Conservation (phyloP, 2,113 vertebrate genomes). For the Saimiri boliviensis region DNA sequence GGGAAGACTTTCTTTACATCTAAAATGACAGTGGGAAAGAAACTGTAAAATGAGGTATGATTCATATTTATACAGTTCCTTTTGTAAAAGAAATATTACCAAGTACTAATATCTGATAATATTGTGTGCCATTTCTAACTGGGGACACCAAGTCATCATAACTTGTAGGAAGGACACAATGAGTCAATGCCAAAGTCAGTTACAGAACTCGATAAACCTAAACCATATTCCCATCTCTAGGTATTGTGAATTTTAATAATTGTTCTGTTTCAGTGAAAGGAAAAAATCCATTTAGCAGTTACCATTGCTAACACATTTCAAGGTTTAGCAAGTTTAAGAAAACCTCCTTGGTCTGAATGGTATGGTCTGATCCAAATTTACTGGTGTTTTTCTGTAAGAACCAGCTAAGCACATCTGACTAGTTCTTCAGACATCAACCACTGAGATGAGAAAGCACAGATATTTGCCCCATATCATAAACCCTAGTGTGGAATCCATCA, state of each 20-base stretch:
- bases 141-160: neutral
- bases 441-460: neutral
- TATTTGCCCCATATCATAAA: neutral
- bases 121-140: neutral
- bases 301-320: neutral
- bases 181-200: neutral
- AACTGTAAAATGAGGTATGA: neutral
- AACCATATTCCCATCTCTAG: neutral
- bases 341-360: neutral
- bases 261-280: neutral
- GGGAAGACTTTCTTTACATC: neutral
- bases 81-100: neutral
- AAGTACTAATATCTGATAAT: neutral
- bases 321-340: neutral
- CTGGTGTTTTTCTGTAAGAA: neutral
- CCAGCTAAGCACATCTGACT: neutral
- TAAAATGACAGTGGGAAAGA: slow-evolving; percentile 22
- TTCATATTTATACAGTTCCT: neutral
- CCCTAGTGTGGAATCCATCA: neutral
- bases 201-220: neutral
- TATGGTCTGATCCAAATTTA: neutral
- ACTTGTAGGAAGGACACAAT: neutral
- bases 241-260: neutral
- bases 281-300: neutral
- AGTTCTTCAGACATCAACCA: neutral